Evolutionary conservation across 2,113 vertebrate genomes (phyloP), one percentile per base, ranked within the genome.

Genomic region (Perca flavescens): DNA sequence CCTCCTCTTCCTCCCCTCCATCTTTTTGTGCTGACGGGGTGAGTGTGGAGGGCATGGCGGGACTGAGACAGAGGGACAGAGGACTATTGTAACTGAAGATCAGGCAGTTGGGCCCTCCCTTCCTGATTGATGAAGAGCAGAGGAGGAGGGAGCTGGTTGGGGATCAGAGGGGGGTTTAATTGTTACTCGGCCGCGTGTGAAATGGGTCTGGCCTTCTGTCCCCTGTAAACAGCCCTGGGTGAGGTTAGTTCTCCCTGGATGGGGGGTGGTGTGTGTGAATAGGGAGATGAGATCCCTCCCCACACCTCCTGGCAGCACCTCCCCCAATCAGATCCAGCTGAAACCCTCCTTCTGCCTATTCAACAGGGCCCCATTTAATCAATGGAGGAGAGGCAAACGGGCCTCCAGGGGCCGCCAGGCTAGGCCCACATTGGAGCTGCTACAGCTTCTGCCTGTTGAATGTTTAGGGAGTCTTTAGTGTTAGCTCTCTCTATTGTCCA

Each of bases 141-240:
- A 74, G 74, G 80, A 83, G 86, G 79, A 85, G 85, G 87, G 80
- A 62, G 84, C 60, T 17, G 77, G 65, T 58, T 72, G 67, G 58
- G 85, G 89, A 84, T 75, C 71, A 69, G 92, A 72, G 80, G 82
- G 89, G 88, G 79, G 85, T 80, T 84, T 92, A 91, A 95, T 94
- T 95, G 94, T 95, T 93, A 91, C 87, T 93, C 79, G 77, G 89
- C 83, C 67, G 79, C 92, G 92, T 95, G 93, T 95, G 93, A 95
- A 96, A 95, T 92, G 88, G 92, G 86, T 91, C 92, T 91, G 88
- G 86, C 89, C 90, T 94, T 95, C 94, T 95, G 92, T 94, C 78
- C 86, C 84, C 82, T 80, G 88, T 91, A 90, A 94, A 93, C 92
- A 93, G 87, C 84, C 72, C 68, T 84, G 76, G 78, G 86, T 83